Conservation (phyloP, 2,113 vertebrate species). For the Asarcornis scutulata region DNA sequence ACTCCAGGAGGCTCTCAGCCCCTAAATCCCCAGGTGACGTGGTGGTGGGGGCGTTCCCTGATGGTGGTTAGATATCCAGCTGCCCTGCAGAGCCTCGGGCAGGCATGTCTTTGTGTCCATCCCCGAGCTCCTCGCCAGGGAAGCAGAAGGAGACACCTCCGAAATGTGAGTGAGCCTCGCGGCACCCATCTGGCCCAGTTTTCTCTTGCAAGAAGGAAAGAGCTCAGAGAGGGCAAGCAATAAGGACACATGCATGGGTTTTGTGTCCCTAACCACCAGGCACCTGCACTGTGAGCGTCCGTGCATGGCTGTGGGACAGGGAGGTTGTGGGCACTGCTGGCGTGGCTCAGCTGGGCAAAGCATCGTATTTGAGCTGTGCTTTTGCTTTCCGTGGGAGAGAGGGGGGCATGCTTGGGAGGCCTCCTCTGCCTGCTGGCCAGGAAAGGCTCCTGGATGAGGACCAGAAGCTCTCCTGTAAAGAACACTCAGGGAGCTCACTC, state of each 20-base stretch:
- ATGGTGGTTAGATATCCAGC: background rate
- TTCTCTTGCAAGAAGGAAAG: background rate
- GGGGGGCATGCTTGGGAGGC: accelerated
- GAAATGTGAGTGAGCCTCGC: background rate
- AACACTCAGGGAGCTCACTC: accelerated
- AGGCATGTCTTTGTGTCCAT: accelerated
- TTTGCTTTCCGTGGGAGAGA: background rate
- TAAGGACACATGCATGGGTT: background rate
- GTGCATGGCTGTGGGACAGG: background rate
- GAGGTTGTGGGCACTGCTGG: background rate
- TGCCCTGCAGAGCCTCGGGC: background rate
- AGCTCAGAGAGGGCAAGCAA: background rate
- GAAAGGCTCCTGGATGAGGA: background rate
- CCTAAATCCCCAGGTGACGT: background rate
- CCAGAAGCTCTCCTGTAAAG: background rate
- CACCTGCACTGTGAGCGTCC: background rate
- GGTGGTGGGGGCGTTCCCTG: background rate
- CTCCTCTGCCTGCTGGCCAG: background rate
- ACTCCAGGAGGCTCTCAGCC: background rate
- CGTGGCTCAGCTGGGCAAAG: too few species aligned
- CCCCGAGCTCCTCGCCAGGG: background rate
- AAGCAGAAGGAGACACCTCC: background rate
- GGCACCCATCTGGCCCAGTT: accelerated
- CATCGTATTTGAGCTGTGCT: background rate
- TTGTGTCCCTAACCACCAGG: background rate